phyloP scores from a whole-genome alignment of 2,113 vertebrate species.

The Perca schrenkii region DNA sequence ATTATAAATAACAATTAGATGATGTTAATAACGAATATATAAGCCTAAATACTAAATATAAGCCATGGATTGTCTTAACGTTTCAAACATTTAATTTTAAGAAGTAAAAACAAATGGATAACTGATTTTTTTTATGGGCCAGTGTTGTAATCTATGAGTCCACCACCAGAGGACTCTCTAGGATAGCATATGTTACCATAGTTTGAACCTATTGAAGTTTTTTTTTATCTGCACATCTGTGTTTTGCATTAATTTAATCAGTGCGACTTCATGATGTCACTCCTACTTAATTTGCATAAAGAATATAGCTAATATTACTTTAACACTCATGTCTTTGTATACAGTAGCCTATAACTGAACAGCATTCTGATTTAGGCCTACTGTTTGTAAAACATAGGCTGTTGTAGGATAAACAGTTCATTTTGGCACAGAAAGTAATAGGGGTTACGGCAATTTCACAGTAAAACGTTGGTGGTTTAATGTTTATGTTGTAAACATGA shows the following conservation, averaged over 20 bases:
- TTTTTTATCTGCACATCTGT: not conserved
- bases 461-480: not conserved
- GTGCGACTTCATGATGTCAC: not conserved
- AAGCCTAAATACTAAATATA: not conserved
- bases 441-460: not conserved
- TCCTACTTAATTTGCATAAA: not conserved
- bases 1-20: not conserved
- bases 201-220: not conserved
- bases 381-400: not conserved
- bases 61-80: not conserved
- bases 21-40: not conserved
- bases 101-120: not conserved
- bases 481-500: not conserved
- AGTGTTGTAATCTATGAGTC: slow-evolving; percentile 17
- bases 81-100: not conserved
- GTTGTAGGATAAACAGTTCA: not conserved
- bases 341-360: not conserved
- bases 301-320: no score
- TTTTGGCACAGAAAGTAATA: not conserved
- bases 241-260: not conserved
- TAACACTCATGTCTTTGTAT: not conserved
- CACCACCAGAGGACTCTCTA: slow-evolving; percentile 57
- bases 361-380: not conserved
- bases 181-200: slow-evolving; percentile 7
- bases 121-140: not conserved